Conservation (phyloP, 2,888 invertebrate species). For the Clanis bilineata region DNA sequence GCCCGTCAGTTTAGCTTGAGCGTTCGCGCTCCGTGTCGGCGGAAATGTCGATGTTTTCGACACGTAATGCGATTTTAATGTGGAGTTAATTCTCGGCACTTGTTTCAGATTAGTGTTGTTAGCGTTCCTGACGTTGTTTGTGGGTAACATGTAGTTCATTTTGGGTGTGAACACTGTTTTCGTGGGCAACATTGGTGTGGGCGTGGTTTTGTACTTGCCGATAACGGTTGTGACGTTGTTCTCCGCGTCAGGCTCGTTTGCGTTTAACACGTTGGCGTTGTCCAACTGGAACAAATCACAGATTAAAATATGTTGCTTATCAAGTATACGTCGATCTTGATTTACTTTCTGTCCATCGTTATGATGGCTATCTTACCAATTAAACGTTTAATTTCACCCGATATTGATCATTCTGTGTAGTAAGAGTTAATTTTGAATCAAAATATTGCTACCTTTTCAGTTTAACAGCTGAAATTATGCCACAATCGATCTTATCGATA, state of each 20-base stretch:
- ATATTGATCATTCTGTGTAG: no score
- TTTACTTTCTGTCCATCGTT: no score
- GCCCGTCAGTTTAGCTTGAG: conserved; percentile 55
- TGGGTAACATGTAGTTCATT: conserved; percentile 74
- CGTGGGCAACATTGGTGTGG: conserved; percentile 69
- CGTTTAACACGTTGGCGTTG: conserved; percentile 64
- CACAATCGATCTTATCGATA: background rate
- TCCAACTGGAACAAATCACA: conserved; percentile 58
- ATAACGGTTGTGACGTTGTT: conserved; percentile 74
- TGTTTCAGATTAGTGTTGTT: conserved; percentile 70
- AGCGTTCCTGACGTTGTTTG: conserved; percentile 69
- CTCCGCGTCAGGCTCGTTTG: conserved; percentile 68
- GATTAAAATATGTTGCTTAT: background rate
- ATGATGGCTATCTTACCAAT: no score
- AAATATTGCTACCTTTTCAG: no score
- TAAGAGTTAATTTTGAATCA: no score
- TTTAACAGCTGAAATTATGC: no score
- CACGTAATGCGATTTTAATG: conserved; percentile 63
- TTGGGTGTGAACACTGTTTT: conserved; percentile 70
- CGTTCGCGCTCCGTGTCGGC: conserved; percentile 72
- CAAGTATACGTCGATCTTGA: no score
- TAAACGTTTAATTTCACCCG: no score
- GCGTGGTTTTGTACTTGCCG: conserved; percentile 72
- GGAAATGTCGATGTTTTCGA: conserved; percentile 75
- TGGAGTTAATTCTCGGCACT: conserved; percentile 55